phyloP scores from a whole-genome alignment of 2,113 vertebrate species.

The mouse (Mus musculus) region GRCm39 chr5:17337501-17338000 shows the following conservation, averaged over 20 bases:
- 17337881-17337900: not conserved
- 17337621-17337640: not conserved
- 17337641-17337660: not conserved
- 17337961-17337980: not conserved
- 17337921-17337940: not conserved
- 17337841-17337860: not conserved
- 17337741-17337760: too few relatives aligned
- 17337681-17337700: not conserved
- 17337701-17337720: too few relatives aligned
- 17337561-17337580: not conserved
- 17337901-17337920: not conserved
- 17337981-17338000: not conserved
- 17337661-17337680: constrained; percentile 14
- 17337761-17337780: not conserved
- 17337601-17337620: not conserved
- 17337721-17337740: too few relatives aligned
- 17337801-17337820: not conserved
- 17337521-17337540: not conserved
- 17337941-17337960: not conserved
- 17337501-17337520: not conserved
- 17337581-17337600: not conserved
- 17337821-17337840: not conserved
- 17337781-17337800: not conserved
- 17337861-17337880: not conserved
- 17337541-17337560: not conserved